Percentiles rank a stretch among this genome's conserved stretches.
Conservation (phyloP, 1,140 invertebrate genomes). For the Drosophila murphyi region DNA sequence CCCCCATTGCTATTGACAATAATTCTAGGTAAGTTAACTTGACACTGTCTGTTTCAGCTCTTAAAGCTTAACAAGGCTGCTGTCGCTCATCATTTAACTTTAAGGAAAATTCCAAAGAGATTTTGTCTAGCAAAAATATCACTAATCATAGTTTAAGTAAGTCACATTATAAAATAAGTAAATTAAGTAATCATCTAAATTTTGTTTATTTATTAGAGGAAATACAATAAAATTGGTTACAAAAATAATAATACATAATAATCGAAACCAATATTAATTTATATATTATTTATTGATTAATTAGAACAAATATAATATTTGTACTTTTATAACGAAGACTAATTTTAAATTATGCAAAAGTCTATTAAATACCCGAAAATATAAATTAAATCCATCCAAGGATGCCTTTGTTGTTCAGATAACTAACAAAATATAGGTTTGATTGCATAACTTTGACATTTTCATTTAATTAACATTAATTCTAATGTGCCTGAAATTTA, state of each 20-base stretch:
- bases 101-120: neutral
- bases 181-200: no score
- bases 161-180: no score
- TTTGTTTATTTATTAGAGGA: neutral
- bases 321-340: no score
- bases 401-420: no score
- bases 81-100: constrained; percentile 19
- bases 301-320: no score
- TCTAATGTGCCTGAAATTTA: constrained; percentile 9
- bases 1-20: constrained; percentile 69
- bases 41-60: constrained; percentile 40
- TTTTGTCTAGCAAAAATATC: no score
- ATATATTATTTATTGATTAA: no score
- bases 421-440: neutral
- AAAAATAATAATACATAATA: neutral
- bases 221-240: neutral
- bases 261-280: neutral
- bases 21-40: constrained; percentile 64
- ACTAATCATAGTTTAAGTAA: no score
- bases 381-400: neutral
- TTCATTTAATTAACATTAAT: constrained; percentile 25
- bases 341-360: neutral
- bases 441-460: neutral
- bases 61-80: constrained; percentile 42
- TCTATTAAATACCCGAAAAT: neutral